phyloP scores from a whole-genome alignment of 2,797 vertebrate species.

The Brachymystax lenok region DNA sequence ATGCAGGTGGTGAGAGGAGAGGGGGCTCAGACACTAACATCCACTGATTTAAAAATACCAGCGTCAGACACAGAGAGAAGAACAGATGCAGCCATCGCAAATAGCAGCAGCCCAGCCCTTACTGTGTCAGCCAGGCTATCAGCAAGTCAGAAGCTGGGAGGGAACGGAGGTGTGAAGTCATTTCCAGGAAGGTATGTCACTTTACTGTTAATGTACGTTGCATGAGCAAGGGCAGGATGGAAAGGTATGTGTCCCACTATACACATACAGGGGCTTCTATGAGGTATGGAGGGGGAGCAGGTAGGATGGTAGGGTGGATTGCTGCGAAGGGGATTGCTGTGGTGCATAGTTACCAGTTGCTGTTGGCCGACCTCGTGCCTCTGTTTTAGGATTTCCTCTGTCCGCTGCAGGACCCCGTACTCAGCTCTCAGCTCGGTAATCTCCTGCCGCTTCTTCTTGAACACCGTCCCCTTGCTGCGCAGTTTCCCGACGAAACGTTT shows the following conservation, averaged over 20 bases:
- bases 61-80: conserved; percentile 53
- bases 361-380: conserved; percentile 82
- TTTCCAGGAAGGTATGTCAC: conserved; percentile 68
- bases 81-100: conserved; percentile 72
- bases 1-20: conserved; percentile 25
- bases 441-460: conserved; percentile 90
- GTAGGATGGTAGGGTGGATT: background rate
- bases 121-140: conserved; percentile 66
- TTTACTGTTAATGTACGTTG: conserved; percentile 39
- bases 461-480: conserved; percentile 86
- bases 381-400: conserved; percentile 89
- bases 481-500: conserved; percentile 92
- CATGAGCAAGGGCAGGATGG: conserved; percentile 50
- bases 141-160: conserved; percentile 64
- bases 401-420: conserved; percentile 89
- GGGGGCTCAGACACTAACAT: conserved; percentile 15
- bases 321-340: background rate
- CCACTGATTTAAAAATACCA: conserved; percentile 42
- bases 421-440: conserved; percentile 87
- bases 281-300: background rate
- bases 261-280: conserved; percentile 23
- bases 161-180: conserved; percentile 52
- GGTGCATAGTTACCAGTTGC: conserved; percentile 82
- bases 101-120: conserved; percentile 63
- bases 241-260: conserved; percentile 14